Evolutionary conservation across 2,888 invertebrate genomes (phyloP), one percentile per base, ranked within the genome.

Genomic region (Panorpa germanica): DNA sequence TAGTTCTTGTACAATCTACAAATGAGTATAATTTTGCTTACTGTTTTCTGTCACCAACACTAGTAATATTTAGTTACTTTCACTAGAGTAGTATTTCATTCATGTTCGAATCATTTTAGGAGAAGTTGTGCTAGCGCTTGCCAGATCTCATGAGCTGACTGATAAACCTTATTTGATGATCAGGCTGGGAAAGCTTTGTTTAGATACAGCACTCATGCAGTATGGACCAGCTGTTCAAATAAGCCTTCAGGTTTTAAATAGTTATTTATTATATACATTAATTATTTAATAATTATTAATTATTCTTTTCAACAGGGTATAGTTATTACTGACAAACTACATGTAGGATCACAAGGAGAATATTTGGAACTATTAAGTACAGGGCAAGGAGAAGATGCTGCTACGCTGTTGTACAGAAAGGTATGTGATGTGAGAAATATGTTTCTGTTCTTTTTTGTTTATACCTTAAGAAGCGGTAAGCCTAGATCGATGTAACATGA

Each of bases 171-270:
- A 82, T 49, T 54, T 82, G 22, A 71, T 75, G 63, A 50, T 81
- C 36, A 63, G 72, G 38, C 47, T 81, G 17, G 70, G 68, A 32
- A 65, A 73, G 35, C 49, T 78, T 8, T 70, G 72, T 41, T 57
- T 74, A 35, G 82, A 83, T 47, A 61, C 72, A 29, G 80, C 81
- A 0, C 53, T 76, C 16, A 77, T 82, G 70, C 69, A 71, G 38
- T 78, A 65, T 46, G 83, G 83, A 0, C 73, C 78, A 1, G 80
- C 78, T 0, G 54, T 77, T 21, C 81, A 83, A 51, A 60, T 80
- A 35, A 66, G 67, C 13, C 47, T 75, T 2, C 68, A 69, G 25
- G 63, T 64, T 11, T n/a, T n/a, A n/a, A n/a, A n/a, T n/a, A n/a
- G n/a, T n/a, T n/a, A n/a, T n/a, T n/a, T n/a, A n/a, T n/a, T n/a